Base-by-base conservation (phyloP, 2,888 invertebrate species). In the Nemoura dubitans region DNA sequence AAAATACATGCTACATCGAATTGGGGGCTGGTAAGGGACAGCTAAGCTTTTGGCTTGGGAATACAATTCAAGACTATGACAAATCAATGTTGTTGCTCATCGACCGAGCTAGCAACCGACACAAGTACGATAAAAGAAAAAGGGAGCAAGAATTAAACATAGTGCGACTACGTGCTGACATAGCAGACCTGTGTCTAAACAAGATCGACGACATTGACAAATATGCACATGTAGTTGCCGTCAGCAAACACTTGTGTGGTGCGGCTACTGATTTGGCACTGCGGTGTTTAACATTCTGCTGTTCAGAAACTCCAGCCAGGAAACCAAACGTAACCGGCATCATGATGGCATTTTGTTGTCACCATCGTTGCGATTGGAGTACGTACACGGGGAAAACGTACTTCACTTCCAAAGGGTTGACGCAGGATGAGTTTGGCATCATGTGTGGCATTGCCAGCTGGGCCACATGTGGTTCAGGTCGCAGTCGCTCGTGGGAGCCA, bases 21-120 rank as follows among this genome's bases (percentile, higher is more conserved):
- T 95, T 97, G 90, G 98, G 98, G 0, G 97, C 97, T 16, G 98
- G 98, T n/a, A 96, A 96, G 93, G 98, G 97, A 0, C 95, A 96
- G 89, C 90, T 98, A 85, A 96, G 97, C 14, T 97, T 94, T 91
- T 97, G 96, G 94, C 91, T 96, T 86, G 95, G 95, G 27, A 92
- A 93, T 88, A 93, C 95, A 77, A 93, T 95, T 89, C 92, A 94
- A 88, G 89, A 92, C 26, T 90, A 90, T 77, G 88, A 90, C 89
- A 90, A 91, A 83, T 93, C 93, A 26, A 93, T 94, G 88, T 95
- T 96, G 89, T 90, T 98, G 88, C 92, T 96, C 29, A 93, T 98
- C 84, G 98, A 98, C 92, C 94, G 95, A 88, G 95, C 96, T 42
- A 94, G 96, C 89, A 95, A 96, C 89, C 94, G 98, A 5, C 97